Evolutionary conservation across 2,888 invertebrate species (phyloP).

Genomic region (Odontothrips loti): DNA sequence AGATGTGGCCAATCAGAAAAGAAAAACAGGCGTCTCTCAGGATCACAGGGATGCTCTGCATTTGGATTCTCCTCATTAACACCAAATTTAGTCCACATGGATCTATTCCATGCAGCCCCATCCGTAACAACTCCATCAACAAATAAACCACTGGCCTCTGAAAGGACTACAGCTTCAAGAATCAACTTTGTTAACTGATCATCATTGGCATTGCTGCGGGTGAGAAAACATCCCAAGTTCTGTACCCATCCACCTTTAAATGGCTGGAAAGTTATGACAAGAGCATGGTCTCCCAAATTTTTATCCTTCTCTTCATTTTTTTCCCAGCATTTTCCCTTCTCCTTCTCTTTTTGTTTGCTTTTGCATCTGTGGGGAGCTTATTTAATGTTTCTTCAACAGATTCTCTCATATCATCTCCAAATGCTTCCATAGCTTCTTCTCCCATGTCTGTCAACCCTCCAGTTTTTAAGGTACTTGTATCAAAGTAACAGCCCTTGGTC

Average conservation of each 20-base stretch:
- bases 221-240: neutral
- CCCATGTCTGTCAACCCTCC: neutral
- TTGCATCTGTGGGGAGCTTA: neutral
- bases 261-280: neutral
- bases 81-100: conserved; percentile 32
- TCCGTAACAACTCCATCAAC: conserved; percentile 32
- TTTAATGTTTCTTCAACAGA: neutral
- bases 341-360: neutral
- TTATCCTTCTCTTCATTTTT: neutral
- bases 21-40: conserved; percentile 5
- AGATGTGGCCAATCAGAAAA: conserved; percentile 30
- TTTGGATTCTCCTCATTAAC: neutral
- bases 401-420: neutral
- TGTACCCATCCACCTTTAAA: neutral
- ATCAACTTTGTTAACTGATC: conserved; percentile 13
- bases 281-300: neutral
- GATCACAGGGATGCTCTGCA: conserved; percentile 26
- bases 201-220: neutral
- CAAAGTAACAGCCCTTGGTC: neutral
- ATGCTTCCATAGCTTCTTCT: neutral
- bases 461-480: neutral
- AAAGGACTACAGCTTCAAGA: conserved; percentile 28
- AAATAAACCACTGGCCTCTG: conserved; percentile 17
- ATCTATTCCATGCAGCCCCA: conserved; percentile 30
- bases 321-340: neutral